Conservation (phyloP, 2,888 invertebrate genomes). For the Chaitophorus viminalis region DNA sequence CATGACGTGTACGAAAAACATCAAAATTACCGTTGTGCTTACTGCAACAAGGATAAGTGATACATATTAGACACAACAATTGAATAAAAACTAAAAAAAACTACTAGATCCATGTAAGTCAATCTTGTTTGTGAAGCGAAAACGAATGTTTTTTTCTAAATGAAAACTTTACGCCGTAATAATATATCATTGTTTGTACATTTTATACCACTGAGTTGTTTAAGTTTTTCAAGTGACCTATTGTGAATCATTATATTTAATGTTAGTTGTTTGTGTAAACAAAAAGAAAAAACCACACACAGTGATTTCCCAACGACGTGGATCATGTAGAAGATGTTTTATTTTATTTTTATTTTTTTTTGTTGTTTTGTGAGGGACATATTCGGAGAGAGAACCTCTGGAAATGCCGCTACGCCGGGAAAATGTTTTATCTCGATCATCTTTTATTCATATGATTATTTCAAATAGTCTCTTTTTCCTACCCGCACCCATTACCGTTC, state of each 20-base stretch:
- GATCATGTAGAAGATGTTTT: slow-evolving; percentile 46
- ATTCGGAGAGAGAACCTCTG: slow-evolving; percentile 7
- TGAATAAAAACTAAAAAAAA: background rate
- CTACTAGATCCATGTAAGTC: background rate
- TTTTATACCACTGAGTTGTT: slow-evolving; percentile 9
- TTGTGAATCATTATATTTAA: slow-evolving; percentile 52
- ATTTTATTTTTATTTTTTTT: too few relatives aligned
- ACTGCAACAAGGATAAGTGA: background rate
- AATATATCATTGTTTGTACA: slow-evolving; percentile 44
- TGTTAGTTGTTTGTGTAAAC: slow-evolving; percentile 40
- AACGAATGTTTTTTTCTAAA: slow-evolving; percentile 33
- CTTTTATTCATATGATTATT: slow-evolving; percentile 61
- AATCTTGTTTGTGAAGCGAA: background rate
- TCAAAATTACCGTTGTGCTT: background rate
- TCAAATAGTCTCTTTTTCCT: slow-evolving; percentile 15
- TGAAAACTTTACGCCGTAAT: slow-evolving; percentile 39
- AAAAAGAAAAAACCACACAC: slow-evolving; percentile 35
- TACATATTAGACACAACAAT: background rate
- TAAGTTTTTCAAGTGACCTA: slow-evolving; percentile 56
- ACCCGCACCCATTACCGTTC: slow-evolving; percentile 34
- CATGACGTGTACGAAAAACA: too few relatives aligned
- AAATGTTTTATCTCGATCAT: slow-evolving; percentile 57
- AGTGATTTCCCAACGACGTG: slow-evolving; percentile 43
- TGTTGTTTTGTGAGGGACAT: background rate
- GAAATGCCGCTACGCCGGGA: background rate